A percentile compares a stretch with the other conserved stretches of the same genome.
Evolutionary conservation across 2,113 vertebrate species (phyloP).

Genomic region (Cebus imitator): DNA sequence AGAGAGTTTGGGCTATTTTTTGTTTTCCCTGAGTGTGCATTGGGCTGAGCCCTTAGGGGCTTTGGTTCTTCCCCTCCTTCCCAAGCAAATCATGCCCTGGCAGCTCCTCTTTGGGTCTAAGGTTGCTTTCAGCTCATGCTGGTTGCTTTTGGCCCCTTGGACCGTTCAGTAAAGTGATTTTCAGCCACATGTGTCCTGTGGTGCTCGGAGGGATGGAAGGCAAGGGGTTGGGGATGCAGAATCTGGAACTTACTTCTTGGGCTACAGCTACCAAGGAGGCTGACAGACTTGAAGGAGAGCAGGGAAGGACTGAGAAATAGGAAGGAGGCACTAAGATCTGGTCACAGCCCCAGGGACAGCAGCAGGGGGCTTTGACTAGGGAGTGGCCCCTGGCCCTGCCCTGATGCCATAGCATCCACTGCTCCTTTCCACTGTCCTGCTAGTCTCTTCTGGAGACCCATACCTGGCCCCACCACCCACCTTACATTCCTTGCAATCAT

Average conservation of each 20-base stretch:
- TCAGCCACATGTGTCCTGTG: constrained; percentile 41
- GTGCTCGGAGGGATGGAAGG: neutral
- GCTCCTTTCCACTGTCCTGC: neutral
- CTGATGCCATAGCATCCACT: neutral
- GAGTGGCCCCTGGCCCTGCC: neutral
- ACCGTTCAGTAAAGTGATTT: constrained; percentile 61
- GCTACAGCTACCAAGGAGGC: neutral
- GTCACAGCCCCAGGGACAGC: neutral
- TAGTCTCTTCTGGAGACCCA: neutral
- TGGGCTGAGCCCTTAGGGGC: neutral
- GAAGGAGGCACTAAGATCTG: neutral
- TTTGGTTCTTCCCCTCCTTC: neutral
- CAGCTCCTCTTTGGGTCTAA: neutral
- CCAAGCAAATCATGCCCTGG: neutral
- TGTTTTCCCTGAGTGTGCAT: neutral
- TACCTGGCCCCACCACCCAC: neutral
- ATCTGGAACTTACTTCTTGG: neutral
- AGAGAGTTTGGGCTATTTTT: neutral
- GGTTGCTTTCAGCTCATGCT: neutral
- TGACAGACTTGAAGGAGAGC: neutral
- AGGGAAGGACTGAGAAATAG: neutral
- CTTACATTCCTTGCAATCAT: neutral
- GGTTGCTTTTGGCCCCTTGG: neutral
- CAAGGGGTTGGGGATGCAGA: neutral
- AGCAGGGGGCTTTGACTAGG: neutral